These are phyloP conservation scores for Entomyzon cyanotis DNA, from an alignment of 2,113 vertebrate species.

Conservation along the genomic window DNA sequence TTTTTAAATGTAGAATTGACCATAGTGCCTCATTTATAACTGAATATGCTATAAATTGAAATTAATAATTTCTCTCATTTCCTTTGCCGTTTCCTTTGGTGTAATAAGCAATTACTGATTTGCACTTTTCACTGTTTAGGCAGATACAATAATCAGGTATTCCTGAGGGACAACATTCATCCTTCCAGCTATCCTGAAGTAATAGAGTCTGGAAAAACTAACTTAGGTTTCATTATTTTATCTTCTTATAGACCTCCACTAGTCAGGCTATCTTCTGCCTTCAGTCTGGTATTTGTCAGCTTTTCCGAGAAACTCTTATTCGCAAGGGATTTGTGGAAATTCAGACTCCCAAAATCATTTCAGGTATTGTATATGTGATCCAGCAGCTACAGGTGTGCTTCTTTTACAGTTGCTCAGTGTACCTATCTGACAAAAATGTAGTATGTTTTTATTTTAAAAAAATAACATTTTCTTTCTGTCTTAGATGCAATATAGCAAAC, in stretches of 20 bases:
- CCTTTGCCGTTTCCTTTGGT: not conserved
- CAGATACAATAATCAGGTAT: not conserved
- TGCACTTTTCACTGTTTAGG: not conserved
- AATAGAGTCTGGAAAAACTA: not conserved
- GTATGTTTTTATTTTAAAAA: not conserved
- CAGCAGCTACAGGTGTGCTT: not conserved
- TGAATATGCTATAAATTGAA: not conserved
- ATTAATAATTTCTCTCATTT: not conserved
- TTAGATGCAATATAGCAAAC: not conserved
- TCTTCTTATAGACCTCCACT: slow-evolving; percentile 87
- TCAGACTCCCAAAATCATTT: slow-evolving; percentile 98
- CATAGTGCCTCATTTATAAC: not conserved
- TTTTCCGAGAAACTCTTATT: slow-evolving; percentile 92
- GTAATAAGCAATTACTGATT: not conserved
- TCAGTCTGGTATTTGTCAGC: slow-evolving; percentile 92
- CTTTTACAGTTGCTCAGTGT: not conserved
- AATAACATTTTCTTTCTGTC: not conserved
- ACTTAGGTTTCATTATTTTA: slow-evolving; percentile 27
- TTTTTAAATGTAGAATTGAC: not conserved
- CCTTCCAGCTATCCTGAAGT: not conserved
- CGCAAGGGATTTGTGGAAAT: slow-evolving; percentile 96
- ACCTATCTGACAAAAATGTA: not conserved
- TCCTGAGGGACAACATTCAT: not conserved
- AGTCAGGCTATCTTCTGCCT: slow-evolving; percentile 93
- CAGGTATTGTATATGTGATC: slow-evolving; percentile 78